Conservation (phyloP, 2,797 vertebrate genomes). For the Protonibea diacanthus region DNA sequence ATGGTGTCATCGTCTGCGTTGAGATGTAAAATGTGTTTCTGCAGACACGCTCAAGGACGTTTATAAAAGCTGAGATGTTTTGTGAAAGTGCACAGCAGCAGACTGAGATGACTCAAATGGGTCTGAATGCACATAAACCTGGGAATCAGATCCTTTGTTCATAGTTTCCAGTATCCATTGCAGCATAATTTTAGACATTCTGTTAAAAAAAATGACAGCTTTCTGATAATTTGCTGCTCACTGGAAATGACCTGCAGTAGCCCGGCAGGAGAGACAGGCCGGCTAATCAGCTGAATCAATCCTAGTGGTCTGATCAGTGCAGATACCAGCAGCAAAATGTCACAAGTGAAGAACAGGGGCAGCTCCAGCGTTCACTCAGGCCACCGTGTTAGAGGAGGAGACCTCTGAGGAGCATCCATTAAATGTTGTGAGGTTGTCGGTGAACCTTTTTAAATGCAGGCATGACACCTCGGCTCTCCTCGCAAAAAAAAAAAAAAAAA, state of each 20-base stretch:
- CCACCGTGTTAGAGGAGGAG: not conserved
- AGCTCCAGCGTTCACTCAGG: constrained; percentile 5
- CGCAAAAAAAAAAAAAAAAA: not conserved
- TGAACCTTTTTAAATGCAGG: constrained; percentile 10
- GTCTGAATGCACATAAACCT: not conserved
- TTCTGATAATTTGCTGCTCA: constrained; percentile 4
- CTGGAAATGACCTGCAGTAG: constrained; percentile 5
- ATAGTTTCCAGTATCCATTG: not conserved
- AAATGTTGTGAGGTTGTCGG: not conserved
- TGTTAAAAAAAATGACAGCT: not conserved
- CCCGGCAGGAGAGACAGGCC: constrained; percentile 1
- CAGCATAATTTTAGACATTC: not conserved
- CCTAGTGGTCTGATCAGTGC: constrained; percentile 20
- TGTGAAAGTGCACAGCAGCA: too few relatives aligned
- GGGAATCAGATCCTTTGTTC: not conserved
- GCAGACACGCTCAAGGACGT: too few relatives aligned
- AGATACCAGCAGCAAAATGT: constrained; percentile 29
- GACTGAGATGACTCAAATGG: too few relatives aligned
- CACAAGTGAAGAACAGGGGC: constrained; percentile 24
- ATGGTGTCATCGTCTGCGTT: too few relatives aligned
- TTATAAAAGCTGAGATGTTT: too few relatives aligned
- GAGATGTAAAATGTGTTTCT: too few relatives aligned
- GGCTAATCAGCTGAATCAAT: constrained; percentile 32
- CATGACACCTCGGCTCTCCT: constrained; percentile 14
- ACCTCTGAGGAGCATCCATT: constrained; percentile 8